phyloP scores from a whole-genome alignment of 2,888 invertebrate species.

The Eupithecia centaureata region DNA sequence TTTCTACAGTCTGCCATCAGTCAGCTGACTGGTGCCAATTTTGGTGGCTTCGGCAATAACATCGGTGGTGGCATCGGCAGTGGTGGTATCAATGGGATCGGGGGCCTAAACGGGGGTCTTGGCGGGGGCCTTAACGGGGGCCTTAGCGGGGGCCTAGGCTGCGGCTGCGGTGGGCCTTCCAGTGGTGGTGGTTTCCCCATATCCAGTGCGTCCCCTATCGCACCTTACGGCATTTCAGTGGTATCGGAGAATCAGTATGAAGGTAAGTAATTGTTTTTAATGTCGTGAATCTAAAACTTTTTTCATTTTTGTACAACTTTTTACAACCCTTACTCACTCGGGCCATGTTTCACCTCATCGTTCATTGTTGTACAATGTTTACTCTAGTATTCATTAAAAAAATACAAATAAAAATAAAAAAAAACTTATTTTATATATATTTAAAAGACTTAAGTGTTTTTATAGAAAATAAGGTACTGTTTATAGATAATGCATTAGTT shows the following conservation, averaged over 20 bases:
- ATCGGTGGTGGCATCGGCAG: neutral
- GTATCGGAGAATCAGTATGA: conserved; percentile 32
- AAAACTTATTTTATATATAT: too few species aligned
- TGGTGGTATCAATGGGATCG: neutral
- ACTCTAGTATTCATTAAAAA: too few species aligned
- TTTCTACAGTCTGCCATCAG: neutral
- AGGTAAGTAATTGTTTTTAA: too few species aligned
- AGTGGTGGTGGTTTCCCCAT: conserved; percentile 32
- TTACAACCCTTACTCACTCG: too few species aligned
- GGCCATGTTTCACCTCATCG: too few species aligned
- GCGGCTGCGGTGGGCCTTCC: conserved; percentile 22
- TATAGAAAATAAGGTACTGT: too few species aligned
- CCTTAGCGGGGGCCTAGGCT: conserved; percentile 2
- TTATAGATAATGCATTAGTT: too few species aligned
- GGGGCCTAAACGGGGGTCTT: neutral
- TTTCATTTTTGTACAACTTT: too few species aligned
- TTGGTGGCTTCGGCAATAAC: neutral
- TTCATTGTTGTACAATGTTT: too few species aligned
- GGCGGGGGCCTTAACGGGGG: conserved; percentile 3
- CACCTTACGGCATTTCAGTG: conserved; percentile 40
- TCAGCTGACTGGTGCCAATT: neutral
- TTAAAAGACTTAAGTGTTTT: too few species aligned
- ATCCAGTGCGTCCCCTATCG: conserved; percentile 41
- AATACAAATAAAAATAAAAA: too few species aligned
- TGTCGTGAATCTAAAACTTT: too few species aligned